Percentiles rank a stretch among this genome's conserved stretches.
phyloP scores from a whole-genome alignment of 2,113 vertebrate species.

The Phrynosoma platyrhinos region DNA sequence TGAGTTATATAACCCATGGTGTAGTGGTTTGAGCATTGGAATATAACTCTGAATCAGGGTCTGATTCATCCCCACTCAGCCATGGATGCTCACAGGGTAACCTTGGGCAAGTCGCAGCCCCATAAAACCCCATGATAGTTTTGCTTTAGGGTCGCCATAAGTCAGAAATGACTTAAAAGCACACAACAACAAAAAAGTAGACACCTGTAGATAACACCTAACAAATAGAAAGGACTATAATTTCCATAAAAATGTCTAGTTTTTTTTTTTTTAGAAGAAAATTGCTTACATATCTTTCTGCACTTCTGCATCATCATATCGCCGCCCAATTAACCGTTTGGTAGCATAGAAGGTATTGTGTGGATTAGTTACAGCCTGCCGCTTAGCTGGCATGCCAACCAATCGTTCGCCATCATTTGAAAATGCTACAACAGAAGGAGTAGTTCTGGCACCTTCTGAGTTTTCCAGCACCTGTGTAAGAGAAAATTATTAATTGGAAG shows the following conservation, averaged over 20 bases:
- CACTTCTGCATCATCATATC: constrained; percentile 92
- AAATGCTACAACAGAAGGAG: constrained; percentile 95
- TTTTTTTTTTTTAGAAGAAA: neutral
- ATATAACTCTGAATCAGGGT: no score
- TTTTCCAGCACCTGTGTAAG: constrained; percentile 92
- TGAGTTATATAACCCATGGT: no score
- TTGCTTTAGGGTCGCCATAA: no score
- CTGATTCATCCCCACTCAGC: no score
- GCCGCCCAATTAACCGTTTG: constrained; percentile 95
- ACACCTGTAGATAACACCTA: no score
- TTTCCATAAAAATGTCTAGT: neutral
- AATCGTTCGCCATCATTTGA: constrained; percentile 90
- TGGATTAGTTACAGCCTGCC: constrained; percentile 96
- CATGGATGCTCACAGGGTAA: no score
- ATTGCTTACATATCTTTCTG: constrained; percentile 92
- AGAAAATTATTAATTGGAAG: fast-evolving
- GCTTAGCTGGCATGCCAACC: constrained; percentile 97
- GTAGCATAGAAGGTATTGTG: constrained; percentile 97
- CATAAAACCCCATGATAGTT: no score
- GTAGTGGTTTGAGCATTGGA: no score
- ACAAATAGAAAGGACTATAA: neutral
- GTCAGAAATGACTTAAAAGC: no score
- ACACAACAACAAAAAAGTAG: no score
- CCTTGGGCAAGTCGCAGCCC: no score
- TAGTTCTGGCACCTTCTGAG: constrained; percentile 94